A percentile compares a stretch with the other conserved stretches of the same genome.
Evolutionary conservation across 2,888 invertebrate species (phyloP).

Genomic region (Temnothorax rugatulus): DNA sequence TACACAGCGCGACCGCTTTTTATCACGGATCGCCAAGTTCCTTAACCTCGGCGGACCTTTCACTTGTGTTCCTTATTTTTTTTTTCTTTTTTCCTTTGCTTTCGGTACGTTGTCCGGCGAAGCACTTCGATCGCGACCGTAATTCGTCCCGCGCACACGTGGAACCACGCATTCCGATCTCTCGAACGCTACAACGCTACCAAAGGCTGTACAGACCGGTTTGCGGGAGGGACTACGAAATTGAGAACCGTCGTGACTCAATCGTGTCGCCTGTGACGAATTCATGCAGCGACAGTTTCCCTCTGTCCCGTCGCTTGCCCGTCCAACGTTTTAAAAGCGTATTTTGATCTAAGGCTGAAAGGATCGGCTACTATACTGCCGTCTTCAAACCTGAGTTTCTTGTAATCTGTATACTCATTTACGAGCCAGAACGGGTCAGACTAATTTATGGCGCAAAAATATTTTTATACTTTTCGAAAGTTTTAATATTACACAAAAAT

Average conservation of each 20-base stretch:
- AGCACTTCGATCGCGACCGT: conserved; percentile 22
- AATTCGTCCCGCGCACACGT: conserved; percentile 15
- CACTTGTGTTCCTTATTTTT: conserved; percentile 20
- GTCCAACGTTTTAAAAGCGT: neutral
- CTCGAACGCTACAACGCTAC: conserved; percentile 59
- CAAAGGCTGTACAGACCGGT: conserved; percentile 66
- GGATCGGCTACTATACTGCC: neutral
- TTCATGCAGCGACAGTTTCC: conserved; percentile 69
- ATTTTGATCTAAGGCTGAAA: neutral
- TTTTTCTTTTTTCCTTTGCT: neutral
- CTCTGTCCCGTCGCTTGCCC: neutral
- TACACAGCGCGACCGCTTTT: neutral
- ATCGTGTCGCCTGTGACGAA: conserved; percentile 84
- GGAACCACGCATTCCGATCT: conserved; percentile 32
- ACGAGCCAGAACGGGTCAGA: neutral
- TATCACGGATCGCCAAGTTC: neutral
- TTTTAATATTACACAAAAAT: neutral
- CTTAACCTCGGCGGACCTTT: conserved; percentile 19
- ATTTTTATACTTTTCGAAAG: neutral
- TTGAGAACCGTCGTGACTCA: conserved; percentile 83
- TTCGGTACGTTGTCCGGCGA: conserved; percentile 24
- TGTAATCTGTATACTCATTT: neutral
- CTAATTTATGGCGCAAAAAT: neutral
- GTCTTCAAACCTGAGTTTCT: neutral
- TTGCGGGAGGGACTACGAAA: conserved; percentile 37